A percentile compares a stretch with the other conserved stretches of the same genome.
Evolutionary conservation across 2,113 vertebrate species (phyloP).

Genomic region (Balaeniceps rex): DNA sequence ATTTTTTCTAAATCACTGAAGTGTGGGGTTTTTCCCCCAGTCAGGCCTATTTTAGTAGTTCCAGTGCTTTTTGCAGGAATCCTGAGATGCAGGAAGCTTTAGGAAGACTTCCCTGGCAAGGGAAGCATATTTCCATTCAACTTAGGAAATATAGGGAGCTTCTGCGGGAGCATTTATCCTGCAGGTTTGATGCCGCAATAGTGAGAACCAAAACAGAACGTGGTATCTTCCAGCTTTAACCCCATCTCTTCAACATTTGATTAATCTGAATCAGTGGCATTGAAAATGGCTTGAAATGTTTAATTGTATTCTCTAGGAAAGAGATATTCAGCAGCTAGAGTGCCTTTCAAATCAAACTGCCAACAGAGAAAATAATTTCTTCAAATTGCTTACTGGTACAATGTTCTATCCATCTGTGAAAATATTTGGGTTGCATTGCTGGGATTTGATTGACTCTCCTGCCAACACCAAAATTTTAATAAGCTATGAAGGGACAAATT

Average conservation of each 20-base stretch:
- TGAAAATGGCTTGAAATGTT: conserved; percentile 14
- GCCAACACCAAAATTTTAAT: neutral
- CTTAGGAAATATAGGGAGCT: neutral
- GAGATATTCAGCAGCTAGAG: neutral
- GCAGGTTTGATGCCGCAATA: neutral
- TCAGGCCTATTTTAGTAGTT: neutral
- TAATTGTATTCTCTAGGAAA: neutral
- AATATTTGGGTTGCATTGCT: conserved; percentile 24
- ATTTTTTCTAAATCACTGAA: neutral
- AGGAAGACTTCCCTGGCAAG: neutral
- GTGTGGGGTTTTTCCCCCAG: neutral
- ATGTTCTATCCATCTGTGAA: neutral
- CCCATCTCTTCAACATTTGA: neutral
- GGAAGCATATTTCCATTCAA: neutral
- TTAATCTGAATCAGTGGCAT: neutral
- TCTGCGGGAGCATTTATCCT: neutral
- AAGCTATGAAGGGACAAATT: neutral
- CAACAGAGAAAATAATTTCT: neutral
- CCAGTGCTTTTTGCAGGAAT: neutral
- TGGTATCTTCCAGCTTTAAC: neutral
- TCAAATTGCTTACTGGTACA: neutral
- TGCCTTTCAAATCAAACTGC: neutral
- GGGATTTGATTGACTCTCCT: neutral
- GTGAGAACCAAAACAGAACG: neutral
- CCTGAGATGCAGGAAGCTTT: neutral